Evolutionary conservation across 2,113 vertebrate species (phyloP), one percentile per base, ranked within the genome.

Genomic region (Hypomesus transpacificus): DNA sequence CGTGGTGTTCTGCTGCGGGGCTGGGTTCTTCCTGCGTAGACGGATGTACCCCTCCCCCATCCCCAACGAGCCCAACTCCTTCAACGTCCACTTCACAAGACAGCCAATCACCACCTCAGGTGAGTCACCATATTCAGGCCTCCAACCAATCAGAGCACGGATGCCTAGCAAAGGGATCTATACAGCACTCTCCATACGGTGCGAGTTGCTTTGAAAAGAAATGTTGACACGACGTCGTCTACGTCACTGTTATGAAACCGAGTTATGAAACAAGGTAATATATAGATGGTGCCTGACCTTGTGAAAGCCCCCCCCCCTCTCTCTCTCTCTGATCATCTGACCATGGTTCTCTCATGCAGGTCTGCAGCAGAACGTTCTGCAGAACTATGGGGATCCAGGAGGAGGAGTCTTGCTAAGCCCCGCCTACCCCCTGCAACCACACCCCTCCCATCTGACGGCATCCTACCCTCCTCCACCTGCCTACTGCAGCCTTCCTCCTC

Each of bases 401-500:
- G 91, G 91, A 84, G 71, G 81, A 0, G 87, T 84, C 50, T 86
- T 91, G 88, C 84, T 92, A 17, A 56, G 54, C 0, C 90, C 93
- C 85, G 86, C 92, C 78, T 93, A 91, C 75, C 92, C 93, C 1
- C 87, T 91, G 34, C 94, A 92, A 58, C 92, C 94, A 31, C 90
- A 77, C 21, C 91, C 92, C 62, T 88, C 92, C 0, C 93, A 91
- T 53, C 84, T 91, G 68, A 90, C 90, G 65, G 81, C 84, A 0
- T 74, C 89, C 70, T 94, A 92, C 26, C 91, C 93, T 0, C 91
- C 92, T 0, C 92, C 92, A 8, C 93, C 92, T n/a, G 91, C 93
- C 77, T 94, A 94, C 79, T 94, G 92, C 89, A 94, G 91, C 87
- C 93, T 92, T 0, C 94, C 93, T 1, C 94, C 94, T 0, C 93